phyloP scores from a whole-genome alignment of 2,888 invertebrate genomes.

The Prenolepis imparis region DNA sequence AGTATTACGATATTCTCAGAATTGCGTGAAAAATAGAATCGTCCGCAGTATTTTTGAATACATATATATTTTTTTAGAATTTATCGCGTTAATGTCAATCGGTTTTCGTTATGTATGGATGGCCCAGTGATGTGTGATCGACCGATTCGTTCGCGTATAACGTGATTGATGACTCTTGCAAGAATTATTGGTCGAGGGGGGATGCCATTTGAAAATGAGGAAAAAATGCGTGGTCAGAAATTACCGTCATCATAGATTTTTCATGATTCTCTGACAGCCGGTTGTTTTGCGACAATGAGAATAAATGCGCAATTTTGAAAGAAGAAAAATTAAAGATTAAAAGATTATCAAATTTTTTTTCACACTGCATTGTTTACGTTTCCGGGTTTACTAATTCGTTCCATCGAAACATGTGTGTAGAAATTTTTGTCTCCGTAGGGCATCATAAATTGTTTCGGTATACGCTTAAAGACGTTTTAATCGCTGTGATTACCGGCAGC shows the following conservation, averaged over 20 bases:
- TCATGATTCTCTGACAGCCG: conserved; percentile 29
- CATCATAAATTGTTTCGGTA: conserved; percentile 61
- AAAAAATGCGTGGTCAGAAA: conserved; percentile 43
- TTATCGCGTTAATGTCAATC: conserved; percentile 58
- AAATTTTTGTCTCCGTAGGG: conserved; percentile 1
- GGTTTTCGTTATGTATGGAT: conserved; percentile 53
- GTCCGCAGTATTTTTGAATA: conserved; percentile 22
- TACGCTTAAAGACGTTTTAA: conserved; percentile 80
- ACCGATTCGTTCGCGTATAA: conserved; percentile 48
- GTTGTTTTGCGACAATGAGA: not conserved
- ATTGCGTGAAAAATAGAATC: conserved; percentile 37
- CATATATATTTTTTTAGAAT: conserved; percentile 49
- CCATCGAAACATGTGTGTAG: not conserved
- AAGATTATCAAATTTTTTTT: conserved; percentile 2
- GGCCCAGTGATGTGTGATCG: conserved; percentile 52
- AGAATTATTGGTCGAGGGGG: conserved; percentile 49
- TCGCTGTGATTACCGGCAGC: conserved; percentile 80
- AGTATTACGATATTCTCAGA: not conserved
- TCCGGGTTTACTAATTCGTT: conserved; percentile 15
- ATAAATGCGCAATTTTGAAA: not conserved
- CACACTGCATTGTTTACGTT: not conserved
- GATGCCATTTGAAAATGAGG: conserved; percentile 48
- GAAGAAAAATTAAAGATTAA: conserved; percentile 24
- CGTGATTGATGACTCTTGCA: conserved; percentile 51
- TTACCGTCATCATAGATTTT: conserved; percentile 51